Evolutionary conservation across 2,888 invertebrate genomes (phyloP).

Genomic region (Cryptus armator): DNA sequence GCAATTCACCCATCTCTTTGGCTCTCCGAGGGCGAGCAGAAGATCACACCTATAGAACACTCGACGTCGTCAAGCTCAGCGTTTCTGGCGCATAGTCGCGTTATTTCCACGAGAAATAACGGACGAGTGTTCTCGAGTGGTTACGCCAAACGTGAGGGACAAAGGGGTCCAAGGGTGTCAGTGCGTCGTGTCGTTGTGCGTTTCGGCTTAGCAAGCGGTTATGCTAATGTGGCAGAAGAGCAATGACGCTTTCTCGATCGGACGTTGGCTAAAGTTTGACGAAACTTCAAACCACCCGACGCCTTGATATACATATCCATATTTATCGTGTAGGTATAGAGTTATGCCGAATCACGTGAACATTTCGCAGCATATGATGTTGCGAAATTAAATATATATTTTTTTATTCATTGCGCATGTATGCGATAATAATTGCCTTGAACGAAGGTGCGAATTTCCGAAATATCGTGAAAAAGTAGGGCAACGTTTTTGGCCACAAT

Average conservation of each 20-base stretch:
- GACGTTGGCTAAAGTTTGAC: constrained; percentile 8
- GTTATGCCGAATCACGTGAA: too few species aligned
- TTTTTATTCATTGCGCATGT: too few species aligned
- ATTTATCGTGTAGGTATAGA: neutral
- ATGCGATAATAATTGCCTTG: too few species aligned
- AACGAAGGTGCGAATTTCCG: neutral
- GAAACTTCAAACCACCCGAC: constrained; percentile 18
- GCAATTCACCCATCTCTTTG: neutral
- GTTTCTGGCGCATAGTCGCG: constrained; percentile 71
- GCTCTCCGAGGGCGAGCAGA: constrained; percentile 18
- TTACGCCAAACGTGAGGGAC: constrained; percentile 29
- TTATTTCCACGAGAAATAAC: constrained; percentile 72
- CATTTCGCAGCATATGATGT: too few species aligned
- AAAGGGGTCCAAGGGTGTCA: constrained; percentile 33
- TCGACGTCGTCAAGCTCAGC: constrained; percentile 69
- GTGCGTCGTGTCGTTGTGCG: constrained; percentile 59
- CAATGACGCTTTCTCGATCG: constrained; percentile 32
- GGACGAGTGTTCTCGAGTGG: constrained; percentile 64
- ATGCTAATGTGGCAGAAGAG: constrained; percentile 69
- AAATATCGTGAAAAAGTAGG: neutral
- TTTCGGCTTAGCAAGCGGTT: constrained; percentile 72
- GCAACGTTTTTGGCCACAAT: neutral
- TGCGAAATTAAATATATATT: too few species aligned
- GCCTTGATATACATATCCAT: constrained; percentile 6
- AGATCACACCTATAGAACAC: constrained; percentile 20